Conservation (phyloP, 2,113 vertebrate species). For the Poeciliopsis prolifica region DNA sequence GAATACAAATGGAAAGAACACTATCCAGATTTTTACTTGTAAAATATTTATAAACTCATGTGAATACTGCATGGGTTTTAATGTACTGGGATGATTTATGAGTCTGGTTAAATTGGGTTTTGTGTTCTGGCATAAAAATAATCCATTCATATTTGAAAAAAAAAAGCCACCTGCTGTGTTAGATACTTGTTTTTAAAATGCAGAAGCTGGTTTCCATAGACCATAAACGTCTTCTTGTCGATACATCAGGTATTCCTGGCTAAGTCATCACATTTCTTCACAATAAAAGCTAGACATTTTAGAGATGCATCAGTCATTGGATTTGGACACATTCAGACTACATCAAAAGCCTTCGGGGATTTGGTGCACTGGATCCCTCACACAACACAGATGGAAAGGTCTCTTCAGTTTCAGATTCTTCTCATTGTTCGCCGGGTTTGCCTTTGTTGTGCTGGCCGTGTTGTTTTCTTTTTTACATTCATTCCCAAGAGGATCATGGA, state of each 20-base stretch:
- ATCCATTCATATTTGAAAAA: background rate
- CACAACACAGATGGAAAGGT: too few relatives aligned
- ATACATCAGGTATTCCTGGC: background rate
- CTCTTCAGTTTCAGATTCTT: slow-evolving; percentile 30
- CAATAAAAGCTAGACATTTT: background rate
- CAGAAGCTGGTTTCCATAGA: slow-evolving; percentile 28
- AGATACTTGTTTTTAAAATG: slow-evolving; percentile 17
- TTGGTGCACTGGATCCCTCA: slow-evolving; percentile 8
- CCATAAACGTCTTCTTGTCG: slow-evolving; percentile 15
- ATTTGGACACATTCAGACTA: background rate
- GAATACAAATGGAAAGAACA: too few relatives aligned
- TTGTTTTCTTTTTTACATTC: slow-evolving; percentile 12
- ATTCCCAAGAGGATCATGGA: slow-evolving; percentile 37
- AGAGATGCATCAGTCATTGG: background rate
- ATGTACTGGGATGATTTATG: background rate
- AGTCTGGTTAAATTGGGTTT: slow-evolving; percentile 6
- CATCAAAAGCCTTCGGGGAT: slow-evolving; percentile 23
- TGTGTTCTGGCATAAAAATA: background rate
- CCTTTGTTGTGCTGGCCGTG: slow-evolving; percentile 43
- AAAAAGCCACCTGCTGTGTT: slow-evolving; percentile 18
- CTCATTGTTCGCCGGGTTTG: slow-evolving; percentile 31
- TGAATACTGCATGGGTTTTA: background rate
- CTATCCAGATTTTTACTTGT: too few relatives aligned
- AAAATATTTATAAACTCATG: too few relatives aligned
- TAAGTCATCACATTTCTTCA: background rate